Evolutionary conservation across 2,797 vertebrate genomes (phyloP).

Genomic region (Chelonia mydas): DNA sequence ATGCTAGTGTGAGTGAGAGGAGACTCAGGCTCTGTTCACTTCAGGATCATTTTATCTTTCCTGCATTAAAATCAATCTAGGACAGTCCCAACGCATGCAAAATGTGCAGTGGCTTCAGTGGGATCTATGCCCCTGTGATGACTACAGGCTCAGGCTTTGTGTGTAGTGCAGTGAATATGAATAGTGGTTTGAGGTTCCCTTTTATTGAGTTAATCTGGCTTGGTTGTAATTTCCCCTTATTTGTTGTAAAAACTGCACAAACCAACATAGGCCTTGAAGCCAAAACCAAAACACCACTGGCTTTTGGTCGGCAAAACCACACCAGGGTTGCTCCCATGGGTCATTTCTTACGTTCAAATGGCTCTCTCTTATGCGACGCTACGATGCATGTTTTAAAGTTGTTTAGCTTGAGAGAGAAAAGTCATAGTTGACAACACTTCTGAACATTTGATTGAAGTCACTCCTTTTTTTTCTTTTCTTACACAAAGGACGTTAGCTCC

Average conservation of each 20-base stretch:
- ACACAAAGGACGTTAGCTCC: neutral
- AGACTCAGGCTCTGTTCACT: neutral
- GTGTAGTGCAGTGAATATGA: neutral
- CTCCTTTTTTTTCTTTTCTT: slow-evolving; percentile 30
- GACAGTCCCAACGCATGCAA: accelerated
- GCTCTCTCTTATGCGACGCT: neutral
- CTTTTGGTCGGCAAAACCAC: neutral
- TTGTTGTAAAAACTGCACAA: neutral
- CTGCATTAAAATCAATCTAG: neutral
- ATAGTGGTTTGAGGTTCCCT: neutral
- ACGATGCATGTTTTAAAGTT: slow-evolving; percentile 24
- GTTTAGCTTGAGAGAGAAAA: neutral
- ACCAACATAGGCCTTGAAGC: neutral
- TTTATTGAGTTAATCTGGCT: neutral
- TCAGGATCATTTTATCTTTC: neutral
- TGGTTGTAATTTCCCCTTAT: neutral
- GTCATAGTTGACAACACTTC: slow-evolving; percentile 24
- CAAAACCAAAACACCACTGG: neutral
- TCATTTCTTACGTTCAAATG: neutral
- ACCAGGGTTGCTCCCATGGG: neutral
- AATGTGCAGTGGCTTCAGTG: accelerated
- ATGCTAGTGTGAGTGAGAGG: neutral
- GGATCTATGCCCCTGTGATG: too few species aligned
- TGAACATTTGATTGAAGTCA: slow-evolving; percentile 56
- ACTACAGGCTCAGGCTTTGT: neutral